Conservation (phyloP, 2,797 vertebrate species). For the Pogonophryne albipinna region DNA sequence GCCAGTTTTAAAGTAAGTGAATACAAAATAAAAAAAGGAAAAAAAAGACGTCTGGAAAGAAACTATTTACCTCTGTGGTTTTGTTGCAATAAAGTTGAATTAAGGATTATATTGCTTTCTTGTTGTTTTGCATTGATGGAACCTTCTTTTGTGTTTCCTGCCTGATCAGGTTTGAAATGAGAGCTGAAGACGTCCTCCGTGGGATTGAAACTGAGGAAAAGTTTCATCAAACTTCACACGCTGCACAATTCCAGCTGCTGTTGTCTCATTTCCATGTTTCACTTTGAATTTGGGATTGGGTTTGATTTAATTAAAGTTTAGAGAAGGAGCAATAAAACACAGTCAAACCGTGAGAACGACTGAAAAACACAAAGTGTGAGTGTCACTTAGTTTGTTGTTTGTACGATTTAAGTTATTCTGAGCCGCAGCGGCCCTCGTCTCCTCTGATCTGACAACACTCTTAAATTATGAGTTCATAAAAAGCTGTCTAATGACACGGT, state of each 20-base stretch:
- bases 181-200: conserved; percentile 22
- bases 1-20: not conserved
- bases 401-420: conserved; percentile 48
- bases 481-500: conserved; percentile 53
- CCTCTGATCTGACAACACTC: conserved; percentile 64
- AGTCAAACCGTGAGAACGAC: conserved; percentile 54
- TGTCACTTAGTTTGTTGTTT: conserved; percentile 53
- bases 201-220: conserved; percentile 24
- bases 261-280: conserved; percentile 36
- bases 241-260: conserved; percentile 1
- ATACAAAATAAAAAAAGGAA: no score
- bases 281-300: conserved; percentile 47
- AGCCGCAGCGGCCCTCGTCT: conserved; percentile 20
- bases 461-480: conserved; percentile 54
- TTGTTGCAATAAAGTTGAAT: not conserved
- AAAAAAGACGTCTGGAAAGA: no score
- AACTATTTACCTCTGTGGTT: not conserved
- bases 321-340: conserved; percentile 36
- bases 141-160: not conserved
- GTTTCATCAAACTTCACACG: conserved; percentile 30
- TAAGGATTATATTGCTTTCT: not conserved
- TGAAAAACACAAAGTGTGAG: conserved; percentile 30
- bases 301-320: conserved; percentile 56
- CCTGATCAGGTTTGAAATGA: conserved; percentile 4
- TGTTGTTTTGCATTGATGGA: not conserved